These are phyloP conservation scores for Urocyon cinereoargenteus DNA, from an alignment of 2,797 vertebrate genomes.

Conservation along the genomic window DNA sequence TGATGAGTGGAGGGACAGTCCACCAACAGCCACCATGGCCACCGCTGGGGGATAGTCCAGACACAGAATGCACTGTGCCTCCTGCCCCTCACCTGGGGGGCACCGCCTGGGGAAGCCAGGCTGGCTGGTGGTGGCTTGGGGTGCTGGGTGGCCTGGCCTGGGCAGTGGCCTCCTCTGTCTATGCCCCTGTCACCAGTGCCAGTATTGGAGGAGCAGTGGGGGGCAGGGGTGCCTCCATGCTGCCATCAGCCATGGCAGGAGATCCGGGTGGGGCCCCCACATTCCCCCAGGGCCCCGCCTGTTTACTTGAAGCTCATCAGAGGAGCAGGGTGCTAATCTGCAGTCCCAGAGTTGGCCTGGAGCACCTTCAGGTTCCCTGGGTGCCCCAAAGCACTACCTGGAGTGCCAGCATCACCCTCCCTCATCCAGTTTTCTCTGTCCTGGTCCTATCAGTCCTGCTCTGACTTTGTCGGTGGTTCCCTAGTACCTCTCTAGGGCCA, in stretches of 20 bases:
- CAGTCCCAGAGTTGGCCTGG: not conserved
- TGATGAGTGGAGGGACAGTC: not conserved
- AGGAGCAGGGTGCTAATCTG: not conserved
- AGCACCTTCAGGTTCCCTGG: not conserved
- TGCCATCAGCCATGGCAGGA: not conserved
- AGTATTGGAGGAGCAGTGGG: not conserved
- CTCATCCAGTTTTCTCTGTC: not conserved
- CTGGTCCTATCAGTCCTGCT: not conserved
- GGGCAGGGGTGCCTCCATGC: accelerated
- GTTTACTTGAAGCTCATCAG: conserved; percentile 7
- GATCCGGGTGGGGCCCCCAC: not conserved
- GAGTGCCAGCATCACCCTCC: not conserved
- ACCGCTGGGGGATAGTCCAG: not conserved
- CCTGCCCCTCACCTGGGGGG: not conserved
- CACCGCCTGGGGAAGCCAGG: not conserved
- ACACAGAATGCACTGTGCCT: not conserved
- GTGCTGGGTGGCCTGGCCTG: not conserved
- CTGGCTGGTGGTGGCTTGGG: not conserved
- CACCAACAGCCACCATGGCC: not conserved
- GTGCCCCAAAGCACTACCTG: not conserved
- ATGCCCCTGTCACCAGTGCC: not conserved
- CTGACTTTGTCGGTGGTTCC: not conserved
- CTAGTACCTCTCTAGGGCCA: not conserved
- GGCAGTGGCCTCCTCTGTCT: not conserved
- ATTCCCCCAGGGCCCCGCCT: not conserved